Conservation (phyloP, 2,797 vertebrate species). For the Haliaeetus albicilla region DNA sequence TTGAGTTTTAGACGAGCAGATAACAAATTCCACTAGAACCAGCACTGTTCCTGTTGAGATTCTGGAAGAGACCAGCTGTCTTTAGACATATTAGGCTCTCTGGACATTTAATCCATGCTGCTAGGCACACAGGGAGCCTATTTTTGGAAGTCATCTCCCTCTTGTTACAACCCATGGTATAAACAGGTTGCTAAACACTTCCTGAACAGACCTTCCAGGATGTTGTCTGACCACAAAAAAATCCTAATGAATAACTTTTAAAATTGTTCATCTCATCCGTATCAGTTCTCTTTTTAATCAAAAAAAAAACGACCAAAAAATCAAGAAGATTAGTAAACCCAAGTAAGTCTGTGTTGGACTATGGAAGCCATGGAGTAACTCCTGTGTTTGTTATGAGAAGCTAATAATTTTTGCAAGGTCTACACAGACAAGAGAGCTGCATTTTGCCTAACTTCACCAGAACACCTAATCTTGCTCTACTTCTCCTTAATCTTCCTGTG, state of each 20-base stretch:
- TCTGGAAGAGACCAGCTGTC: constrained; percentile 14
- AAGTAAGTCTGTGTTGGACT: background rate
- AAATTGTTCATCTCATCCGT: background rate
- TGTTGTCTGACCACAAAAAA: background rate
- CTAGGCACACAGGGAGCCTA: constrained; percentile 14
- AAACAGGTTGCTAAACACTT: constrained; percentile 8
- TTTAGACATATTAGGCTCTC: background rate
- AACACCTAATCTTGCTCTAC: background rate
- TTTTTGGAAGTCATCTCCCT: constrained; percentile 44
- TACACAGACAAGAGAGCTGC: background rate
- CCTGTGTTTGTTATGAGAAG: background rate
- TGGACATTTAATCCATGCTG: constrained; percentile 40
- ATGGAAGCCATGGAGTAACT: accelerated
- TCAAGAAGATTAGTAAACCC: background rate
- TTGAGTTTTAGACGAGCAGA: accelerated
- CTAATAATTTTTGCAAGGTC: background rate
- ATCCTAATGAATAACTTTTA: background rate
- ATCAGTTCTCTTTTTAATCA: background rate
- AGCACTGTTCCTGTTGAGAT: background rate
- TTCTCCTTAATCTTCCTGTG: background rate
- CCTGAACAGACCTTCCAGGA: background rate
- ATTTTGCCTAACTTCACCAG: background rate
- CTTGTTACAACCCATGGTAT: background rate
- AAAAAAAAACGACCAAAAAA: background rate
- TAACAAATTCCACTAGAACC: background rate